Evolutionary conservation across 2,113 vertebrate species (phyloP), one percentile per base, ranked within the genome.

Genomic region (Boleophthalmus pectinirostris): DNA sequence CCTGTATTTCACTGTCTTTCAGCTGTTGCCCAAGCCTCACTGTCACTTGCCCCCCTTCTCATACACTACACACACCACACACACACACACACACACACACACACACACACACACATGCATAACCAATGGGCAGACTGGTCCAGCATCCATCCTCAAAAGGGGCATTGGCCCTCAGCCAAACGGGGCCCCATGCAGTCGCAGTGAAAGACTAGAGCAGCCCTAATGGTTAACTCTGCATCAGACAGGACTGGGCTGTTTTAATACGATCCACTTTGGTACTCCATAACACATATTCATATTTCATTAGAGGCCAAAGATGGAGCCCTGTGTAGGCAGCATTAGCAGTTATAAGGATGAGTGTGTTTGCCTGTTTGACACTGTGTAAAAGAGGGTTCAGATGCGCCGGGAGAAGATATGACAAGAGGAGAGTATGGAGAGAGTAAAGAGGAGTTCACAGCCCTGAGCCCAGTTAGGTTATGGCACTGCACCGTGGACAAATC

Each of bases 11-110:
- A 81, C 71, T 46, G 33, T 79, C 76, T 87, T 87, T 92, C 92
- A 93, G 91, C 92, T 90, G 90, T 90, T 92, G 90, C 83, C 74
- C 73, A 82, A 53, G 61, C 84, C 87, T 93, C 87, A 85, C 90
- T 93, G 91, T 92, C 90, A 91, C 81, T 87, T 60, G 53, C 78
- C 74, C 85, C 67, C 67, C 9, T 23, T 1, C 5, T 5, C 16
- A 20, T 18, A 16, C 49, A 7, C 49, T 3, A 54, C 56, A 23
- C 54, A 57, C 23, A 33, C 24, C 75, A 80, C 78, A 87, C 78
- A 83, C 29, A 87, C 12, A 47, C 51, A n/a, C 51, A 20, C 20
- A 57, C 23, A 57, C 23, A 21, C 53, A 56, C 21, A 29, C 23
- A 57, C 23, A 24, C 21, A 57, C n/a, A 74, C 43, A 69, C 75